These are phyloP conservation scores for Rhogogaster chlorosoma DNA, from an alignment of 2,888 invertebrate genomes.

Conservation along the genomic window DNA sequence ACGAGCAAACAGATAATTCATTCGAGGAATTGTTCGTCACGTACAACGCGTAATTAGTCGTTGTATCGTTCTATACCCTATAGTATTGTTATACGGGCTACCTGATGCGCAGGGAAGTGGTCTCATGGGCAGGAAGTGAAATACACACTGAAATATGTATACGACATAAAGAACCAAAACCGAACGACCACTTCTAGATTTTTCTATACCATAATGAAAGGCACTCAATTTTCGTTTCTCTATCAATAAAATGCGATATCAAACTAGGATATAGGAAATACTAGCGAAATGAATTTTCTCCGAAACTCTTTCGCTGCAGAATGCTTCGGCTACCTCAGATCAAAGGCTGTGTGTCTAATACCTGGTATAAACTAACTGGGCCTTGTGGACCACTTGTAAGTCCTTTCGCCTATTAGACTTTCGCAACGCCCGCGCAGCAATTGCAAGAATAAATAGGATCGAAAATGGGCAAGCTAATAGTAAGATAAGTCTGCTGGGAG, in stretches of 20 bases:
- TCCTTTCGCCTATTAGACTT: conserved; percentile 48
- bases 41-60: conserved; percentile 34
- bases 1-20: conserved; percentile 47
- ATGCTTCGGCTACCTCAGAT: neutral
- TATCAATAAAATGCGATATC: neutral
- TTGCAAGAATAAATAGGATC: conserved; percentile 14
- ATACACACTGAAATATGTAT: neutral
- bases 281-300: neutral
- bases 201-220: neutral
- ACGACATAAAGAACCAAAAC: neutral
- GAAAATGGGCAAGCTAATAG: neutral
- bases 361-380: conserved; percentile 13
- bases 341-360: neutral
- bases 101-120: neutral
- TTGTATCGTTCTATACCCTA: neutral
- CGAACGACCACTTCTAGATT: neutral
- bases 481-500: neutral
- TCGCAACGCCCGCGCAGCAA: conserved; percentile 16
- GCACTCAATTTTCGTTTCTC: neutral
- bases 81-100: neutral
- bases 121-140: neutral
- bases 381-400: conserved; percentile 39
- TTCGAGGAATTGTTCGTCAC: conserved; percentile 45
- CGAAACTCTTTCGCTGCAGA: neutral
- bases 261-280: neutral